Conservation (phyloP, 2,888 invertebrate species). For the Eurytoma adleriae region DNA sequence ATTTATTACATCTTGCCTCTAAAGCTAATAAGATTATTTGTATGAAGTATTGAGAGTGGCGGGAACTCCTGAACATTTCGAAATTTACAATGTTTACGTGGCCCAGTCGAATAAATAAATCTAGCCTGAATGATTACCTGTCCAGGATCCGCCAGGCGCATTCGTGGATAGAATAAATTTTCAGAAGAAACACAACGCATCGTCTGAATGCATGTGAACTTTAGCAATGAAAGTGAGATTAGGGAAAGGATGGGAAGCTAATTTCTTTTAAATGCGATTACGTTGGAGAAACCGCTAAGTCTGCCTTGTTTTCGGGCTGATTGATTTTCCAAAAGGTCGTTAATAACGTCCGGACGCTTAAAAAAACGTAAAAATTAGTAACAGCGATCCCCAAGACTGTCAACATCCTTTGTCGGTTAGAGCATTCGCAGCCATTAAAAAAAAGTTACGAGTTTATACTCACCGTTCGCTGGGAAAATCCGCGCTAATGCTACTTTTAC, state of each 20-base stretch:
- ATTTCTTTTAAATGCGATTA: slow-evolving; percentile 16
- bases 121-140: no score
- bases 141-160: no score
- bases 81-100: no score
- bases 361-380: slow-evolving; percentile 35
- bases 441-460: slow-evolving; percentile 33
- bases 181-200: no score
- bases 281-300: background rate
- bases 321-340: slow-evolving; percentile 20
- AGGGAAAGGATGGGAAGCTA: background rate
- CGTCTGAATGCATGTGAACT: slow-evolving; percentile 21
- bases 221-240: slow-evolving; percentile 10
- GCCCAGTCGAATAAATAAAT: no score
- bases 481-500: slow-evolving; percentile 42
- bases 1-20: no score
- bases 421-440: slow-evolving; percentile 17
- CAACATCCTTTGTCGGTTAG: slow-evolving; percentile 23
- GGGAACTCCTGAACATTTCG: no score
- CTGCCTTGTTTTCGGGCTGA: background rate
- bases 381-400: slow-evolving; percentile 37
- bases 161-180: no score
- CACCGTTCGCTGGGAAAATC: slow-evolving; percentile 35
- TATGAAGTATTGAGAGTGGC: no score
- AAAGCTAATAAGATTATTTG: no score
- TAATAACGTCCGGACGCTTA: slow-evolving; percentile 26